Conservation (phyloP, 2,888 invertebrate species). For the Laspeyria flexula region DNA sequence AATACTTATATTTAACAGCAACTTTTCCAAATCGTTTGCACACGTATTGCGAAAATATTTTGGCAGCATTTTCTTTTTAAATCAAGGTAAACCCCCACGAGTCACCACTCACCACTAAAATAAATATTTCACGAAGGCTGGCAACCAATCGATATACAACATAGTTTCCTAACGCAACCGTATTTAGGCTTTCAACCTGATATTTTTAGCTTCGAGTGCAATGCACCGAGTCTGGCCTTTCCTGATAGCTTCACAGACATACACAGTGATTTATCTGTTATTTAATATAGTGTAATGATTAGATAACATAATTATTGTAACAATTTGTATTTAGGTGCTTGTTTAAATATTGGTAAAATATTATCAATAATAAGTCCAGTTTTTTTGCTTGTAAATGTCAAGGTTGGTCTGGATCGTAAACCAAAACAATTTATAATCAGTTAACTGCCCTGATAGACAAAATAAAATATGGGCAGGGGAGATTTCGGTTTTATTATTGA, state of each 20-base stretch:
- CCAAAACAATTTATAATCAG: too few species aligned
- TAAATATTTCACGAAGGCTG: constrained; percentile 7
- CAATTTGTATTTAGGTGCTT: constrained; percentile 26
- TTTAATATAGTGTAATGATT: constrained; percentile 34
- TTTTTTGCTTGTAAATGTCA: too few species aligned
- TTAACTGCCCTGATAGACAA: too few species aligned
- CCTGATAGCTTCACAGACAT: constrained; percentile 32
- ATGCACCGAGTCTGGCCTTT: constrained; percentile 46
- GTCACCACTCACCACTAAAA: not conserved
- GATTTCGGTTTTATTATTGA: too few species aligned
- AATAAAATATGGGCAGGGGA: too few species aligned
- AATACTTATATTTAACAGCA: too few species aligned
- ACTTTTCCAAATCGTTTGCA: too few species aligned
- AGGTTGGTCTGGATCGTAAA: too few species aligned
- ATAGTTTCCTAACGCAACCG: constrained; percentile 36
- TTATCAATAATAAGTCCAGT: constrained; percentile 10
- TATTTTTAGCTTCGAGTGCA: constrained; percentile 61
- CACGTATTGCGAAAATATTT: not conserved
- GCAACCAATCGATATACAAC: constrained; percentile 11
- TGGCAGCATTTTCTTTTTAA: not conserved
- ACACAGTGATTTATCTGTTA: constrained; percentile 31
- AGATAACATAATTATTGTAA: constrained; percentile 23
- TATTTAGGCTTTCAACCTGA: constrained; percentile 45
- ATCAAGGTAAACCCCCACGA: not conserved
- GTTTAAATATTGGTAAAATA: constrained; percentile 7